Conservation (phyloP, 2,113 vertebrate species). For the Hippocampus guttulatus region DNA sequence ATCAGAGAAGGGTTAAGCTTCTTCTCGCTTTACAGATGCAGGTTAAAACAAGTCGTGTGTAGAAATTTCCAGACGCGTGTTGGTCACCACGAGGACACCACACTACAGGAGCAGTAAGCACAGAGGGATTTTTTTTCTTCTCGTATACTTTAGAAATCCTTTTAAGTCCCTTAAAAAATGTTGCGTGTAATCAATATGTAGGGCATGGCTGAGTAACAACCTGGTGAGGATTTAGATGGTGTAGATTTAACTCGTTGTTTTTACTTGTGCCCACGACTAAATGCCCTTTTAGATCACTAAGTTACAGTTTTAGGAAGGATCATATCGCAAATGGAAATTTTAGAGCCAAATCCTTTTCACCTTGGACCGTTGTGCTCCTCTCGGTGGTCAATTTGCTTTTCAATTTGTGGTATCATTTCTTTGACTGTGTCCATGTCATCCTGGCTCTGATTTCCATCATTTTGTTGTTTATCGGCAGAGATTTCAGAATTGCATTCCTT, state of each 20-base stretch:
- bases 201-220: neutral
- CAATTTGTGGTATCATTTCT: conserved; percentile 12
- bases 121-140: neutral
- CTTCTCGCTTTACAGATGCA: neutral
- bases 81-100: neutral
- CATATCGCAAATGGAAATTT: neutral
- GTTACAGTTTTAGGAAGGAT: neutral
- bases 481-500: neutral
- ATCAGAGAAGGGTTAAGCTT: conserved; percentile 3
- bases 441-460: neutral
- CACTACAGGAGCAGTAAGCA: neutral
- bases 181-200: neutral
- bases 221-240: neutral
- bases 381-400: conserved; percentile 22
- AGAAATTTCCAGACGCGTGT: neutral
- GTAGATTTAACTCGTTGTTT: neutral
- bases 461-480: neutral
- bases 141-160: neutral
- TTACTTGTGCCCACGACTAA: neutral
- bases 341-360: conserved; percentile 13
- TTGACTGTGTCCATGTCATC: conserved; percentile 5
- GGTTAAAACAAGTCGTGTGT: neutral
- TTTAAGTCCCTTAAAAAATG: neutral
- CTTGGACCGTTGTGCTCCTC: conserved; percentile 30
- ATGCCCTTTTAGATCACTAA: neutral